Percentiles rank a stretch among this genome's conserved stretches.
Evolutionary conservation across 2,888 invertebrate species (phyloP).

Genomic region (Leptura quadrifasciata): DNA sequence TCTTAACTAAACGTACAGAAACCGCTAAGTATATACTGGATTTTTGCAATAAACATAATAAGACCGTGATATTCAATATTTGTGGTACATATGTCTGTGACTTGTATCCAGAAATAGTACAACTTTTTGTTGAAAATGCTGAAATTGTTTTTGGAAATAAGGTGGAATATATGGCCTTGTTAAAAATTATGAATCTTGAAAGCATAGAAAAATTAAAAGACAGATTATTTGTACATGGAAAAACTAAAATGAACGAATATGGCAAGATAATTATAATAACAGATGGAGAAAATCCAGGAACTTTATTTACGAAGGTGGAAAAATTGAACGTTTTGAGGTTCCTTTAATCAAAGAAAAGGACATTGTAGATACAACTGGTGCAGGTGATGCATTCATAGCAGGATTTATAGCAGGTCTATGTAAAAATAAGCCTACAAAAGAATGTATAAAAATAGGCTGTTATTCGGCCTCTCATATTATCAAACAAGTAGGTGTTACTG

Average conservation of each 20-base stretch:
- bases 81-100: slow-evolving; percentile 76
- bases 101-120: slow-evolving; percentile 70
- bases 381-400: slow-evolving; percentile 79
- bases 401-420: slow-evolving; percentile 77
- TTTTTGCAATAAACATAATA: slow-evolving; percentile 70
- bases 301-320: slow-evolving; percentile 67
- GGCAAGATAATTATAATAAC: slow-evolving; percentile 79
- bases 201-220: slow-evolving; percentile 49
- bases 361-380: slow-evolving; percentile 78
- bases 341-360: slow-evolving; percentile 69
- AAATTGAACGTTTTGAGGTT: slow-evolving; percentile 64
- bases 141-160: slow-evolving; percentile 77
- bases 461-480: slow-evolving; percentile 74
- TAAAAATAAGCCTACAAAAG: slow-evolving; percentile 68
- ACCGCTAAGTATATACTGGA: slow-evolving; percentile 73
- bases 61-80: slow-evolving; percentile 75
- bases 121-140: slow-evolving; percentile 72
- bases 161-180: slow-evolving; percentile 75
- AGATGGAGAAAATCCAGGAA: slow-evolving; percentile 77
- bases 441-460: slow-evolving; percentile 74
- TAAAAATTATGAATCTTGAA: slow-evolving; percentile 65
- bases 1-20: slow-evolving; percentile 75
- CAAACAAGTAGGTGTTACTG: slow-evolving; percentile 74
- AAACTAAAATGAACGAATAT: slow-evolving; percentile 51
- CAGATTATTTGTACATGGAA: slow-evolving; percentile 43